These are phyloP conservation scores for Lagopus muta DNA, from an alignment of 2,113 vertebrate species.

Conservation along the genomic window DNA sequence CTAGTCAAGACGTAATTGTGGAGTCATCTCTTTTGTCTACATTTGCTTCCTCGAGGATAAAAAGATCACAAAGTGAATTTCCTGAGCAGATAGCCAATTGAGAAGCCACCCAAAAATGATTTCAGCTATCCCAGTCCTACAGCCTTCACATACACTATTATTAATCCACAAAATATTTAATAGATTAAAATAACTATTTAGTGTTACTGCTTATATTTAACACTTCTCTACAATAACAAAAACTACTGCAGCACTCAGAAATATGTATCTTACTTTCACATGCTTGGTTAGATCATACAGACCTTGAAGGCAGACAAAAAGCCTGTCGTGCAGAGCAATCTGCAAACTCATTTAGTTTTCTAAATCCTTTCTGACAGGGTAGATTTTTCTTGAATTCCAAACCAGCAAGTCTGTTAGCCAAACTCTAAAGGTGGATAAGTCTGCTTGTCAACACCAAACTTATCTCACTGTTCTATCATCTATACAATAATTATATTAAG, in stretches of 20 bases:
- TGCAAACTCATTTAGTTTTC: slow-evolving; percentile 65
- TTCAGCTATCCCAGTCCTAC: not conserved
- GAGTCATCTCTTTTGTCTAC: not conserved
- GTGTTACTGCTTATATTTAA: not conserved
- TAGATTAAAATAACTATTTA: slow-evolving; percentile 3
- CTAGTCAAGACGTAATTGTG: not conserved
- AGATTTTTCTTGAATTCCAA: slow-evolving; percentile 58
- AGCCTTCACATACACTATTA: not conserved
- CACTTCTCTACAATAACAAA: not conserved
- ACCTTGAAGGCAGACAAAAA: slow-evolving; percentile 49
- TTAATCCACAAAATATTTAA: not conserved
- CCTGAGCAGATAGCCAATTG: not conserved
- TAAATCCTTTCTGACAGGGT: slow-evolving; percentile 56
- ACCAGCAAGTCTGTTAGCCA: slow-evolving; percentile 34
- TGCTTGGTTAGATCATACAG: slow-evolving; percentile 30
- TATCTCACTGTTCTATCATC: slow-evolving; percentile 16
- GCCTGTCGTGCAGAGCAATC: slow-evolving; percentile 41
- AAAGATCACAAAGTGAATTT: not conserved
- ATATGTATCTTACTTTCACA: slow-evolving; percentile 20
- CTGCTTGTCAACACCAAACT: not conserved
- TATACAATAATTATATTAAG: slow-evolving; percentile 48
- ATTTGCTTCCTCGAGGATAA: not conserved
- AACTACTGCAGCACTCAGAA: slow-evolving; percentile 26
- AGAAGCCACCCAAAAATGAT: not conserved
- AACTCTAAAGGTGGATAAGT: slow-evolving; percentile 6